Conservation (phyloP, 2,113 vertebrate species). For the Typhlomys cinereus region DNA sequence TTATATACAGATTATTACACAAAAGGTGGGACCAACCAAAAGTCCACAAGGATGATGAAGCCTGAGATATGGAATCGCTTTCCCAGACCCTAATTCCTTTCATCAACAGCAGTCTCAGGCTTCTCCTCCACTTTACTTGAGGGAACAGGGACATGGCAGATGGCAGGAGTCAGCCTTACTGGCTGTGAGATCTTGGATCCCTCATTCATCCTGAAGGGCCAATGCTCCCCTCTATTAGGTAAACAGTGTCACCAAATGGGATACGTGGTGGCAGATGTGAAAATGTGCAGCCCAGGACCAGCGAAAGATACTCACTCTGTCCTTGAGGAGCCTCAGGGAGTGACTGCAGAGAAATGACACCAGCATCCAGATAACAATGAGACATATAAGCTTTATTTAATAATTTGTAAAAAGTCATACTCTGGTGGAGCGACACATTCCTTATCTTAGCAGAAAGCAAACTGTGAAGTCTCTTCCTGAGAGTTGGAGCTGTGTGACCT, state of each 20-base stretch:
- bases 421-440: constrained; percentile 81
- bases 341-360: constrained; percentile 55
- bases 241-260: background rate
- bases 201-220: background rate
- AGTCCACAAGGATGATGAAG: background rate
- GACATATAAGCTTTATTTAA: constrained; percentile 92
- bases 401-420: constrained; percentile 89
- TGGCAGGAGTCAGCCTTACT: background rate
- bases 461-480: constrained; percentile 65
- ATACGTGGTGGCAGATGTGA: background rate
- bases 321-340: background rate
- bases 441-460: constrained; percentile 79
- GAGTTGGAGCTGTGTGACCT: constrained; percentile 59
- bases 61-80: background rate
- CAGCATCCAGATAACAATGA: constrained; percentile 79
- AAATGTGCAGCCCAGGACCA: background rate
- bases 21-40: background rate
- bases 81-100: background rate
- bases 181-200: background rate
- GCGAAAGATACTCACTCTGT: background rate
- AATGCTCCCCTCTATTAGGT: background rate
- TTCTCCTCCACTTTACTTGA: background rate
- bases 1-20: background rate
- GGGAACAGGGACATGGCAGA: background rate
- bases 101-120: background rate